Evolutionary conservation across 2,797 vertebrate genomes (phyloP).

Genomic region (Champsocephalus gunnari): DNA sequence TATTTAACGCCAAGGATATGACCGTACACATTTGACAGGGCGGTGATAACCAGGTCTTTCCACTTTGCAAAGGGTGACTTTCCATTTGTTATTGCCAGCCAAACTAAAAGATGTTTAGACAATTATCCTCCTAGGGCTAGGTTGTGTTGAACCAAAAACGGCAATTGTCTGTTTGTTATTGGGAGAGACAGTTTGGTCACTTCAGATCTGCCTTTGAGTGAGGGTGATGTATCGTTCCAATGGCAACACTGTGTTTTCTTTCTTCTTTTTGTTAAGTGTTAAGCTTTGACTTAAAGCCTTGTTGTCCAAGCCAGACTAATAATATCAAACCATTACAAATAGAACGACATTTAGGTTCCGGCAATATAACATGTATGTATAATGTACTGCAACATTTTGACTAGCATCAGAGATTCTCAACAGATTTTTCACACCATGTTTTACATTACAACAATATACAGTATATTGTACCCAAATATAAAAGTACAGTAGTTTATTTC

Average conservation of each 20-base stretch:
- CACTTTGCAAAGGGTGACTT: conserved; percentile 4
- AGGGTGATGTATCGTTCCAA: background rate
- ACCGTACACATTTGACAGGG: conserved; percentile 22
- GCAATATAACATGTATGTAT: too few species aligned
- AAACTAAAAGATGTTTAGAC: conserved; percentile 2
- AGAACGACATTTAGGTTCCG: background rate
- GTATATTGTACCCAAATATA: background rate
- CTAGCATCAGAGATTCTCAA: background rate
- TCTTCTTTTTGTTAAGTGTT: too few species aligned
- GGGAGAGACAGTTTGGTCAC: background rate
- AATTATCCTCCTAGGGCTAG: background rate
- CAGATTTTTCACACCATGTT: too few species aligned
- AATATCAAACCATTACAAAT: background rate
- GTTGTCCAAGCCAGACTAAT: background rate
- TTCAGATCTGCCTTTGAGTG: background rate
- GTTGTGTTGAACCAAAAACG: conserved; percentile 13
- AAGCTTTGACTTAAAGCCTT: background rate
- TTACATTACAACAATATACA: too few species aligned
- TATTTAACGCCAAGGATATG: conserved; percentile 27
- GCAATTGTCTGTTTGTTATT: background rate
- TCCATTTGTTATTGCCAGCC: background rate
- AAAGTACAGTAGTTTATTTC: background rate
- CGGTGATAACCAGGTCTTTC: background rate
- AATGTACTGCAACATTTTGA: background rate
- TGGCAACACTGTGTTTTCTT: background rate